phyloP scores from a whole-genome alignment of 2,888 invertebrate genomes.

The Rutpela maculata region DNA sequence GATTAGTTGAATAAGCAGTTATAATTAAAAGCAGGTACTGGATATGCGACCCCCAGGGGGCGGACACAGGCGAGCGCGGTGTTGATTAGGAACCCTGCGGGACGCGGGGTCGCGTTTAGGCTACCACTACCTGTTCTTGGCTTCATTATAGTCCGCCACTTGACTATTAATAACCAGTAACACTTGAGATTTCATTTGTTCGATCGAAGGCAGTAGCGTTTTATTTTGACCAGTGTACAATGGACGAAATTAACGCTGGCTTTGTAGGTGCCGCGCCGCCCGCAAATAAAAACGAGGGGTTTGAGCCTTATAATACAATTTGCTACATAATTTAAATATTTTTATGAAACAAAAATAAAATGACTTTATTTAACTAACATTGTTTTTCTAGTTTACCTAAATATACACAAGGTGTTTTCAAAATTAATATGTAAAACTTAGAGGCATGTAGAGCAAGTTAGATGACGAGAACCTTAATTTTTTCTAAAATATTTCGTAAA shows the following conservation, averaged over 20 bases:
- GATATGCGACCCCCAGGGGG: constrained; percentile 46
- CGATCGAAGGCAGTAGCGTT: constrained; percentile 59
- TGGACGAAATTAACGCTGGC: constrained; percentile 52
- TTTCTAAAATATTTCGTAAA: too few species aligned
- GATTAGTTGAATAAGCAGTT: constrained; percentile 24
- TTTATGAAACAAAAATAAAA: too few species aligned
- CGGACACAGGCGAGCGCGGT: constrained; percentile 48
- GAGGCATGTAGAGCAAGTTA: too few species aligned
- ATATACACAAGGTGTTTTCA: too few species aligned
- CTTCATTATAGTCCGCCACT: constrained; percentile 43
- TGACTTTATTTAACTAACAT: too few species aligned
- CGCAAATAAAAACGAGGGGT: constrained; percentile 44
- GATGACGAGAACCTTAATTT: too few species aligned
- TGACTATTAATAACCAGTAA: constrained; percentile 47
- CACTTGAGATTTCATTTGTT: constrained; percentile 55
- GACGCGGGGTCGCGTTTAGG: constrained; percentile 58
- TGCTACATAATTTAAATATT: too few species aligned
- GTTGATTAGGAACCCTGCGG: constrained; percentile 63
- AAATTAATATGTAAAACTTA: too few species aligned
- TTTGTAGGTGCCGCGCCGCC: constrained; percentile 47
- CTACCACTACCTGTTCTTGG: constrained; percentile 56
- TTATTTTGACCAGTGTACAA: constrained; percentile 63
- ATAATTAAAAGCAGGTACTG: constrained; percentile 51
- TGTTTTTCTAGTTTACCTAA: too few species aligned
- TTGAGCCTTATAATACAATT: background rate